Evolutionary conservation across 2,888 invertebrate species (phyloP).

Genomic region (Drosophila helvetica): DNA sequence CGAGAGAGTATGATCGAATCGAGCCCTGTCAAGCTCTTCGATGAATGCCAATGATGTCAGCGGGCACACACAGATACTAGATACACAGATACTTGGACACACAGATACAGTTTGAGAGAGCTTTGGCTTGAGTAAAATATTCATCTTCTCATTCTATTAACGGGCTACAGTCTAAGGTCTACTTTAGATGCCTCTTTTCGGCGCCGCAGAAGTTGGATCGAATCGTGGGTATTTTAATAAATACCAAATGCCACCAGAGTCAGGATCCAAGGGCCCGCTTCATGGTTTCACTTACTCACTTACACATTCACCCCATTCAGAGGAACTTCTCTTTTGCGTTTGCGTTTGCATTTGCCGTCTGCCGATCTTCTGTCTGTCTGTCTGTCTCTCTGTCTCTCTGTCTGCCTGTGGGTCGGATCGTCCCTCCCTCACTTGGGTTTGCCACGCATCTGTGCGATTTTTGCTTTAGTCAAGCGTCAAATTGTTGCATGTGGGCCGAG

Average conservation of each 20-base stretch:
- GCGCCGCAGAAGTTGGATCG: not conserved
- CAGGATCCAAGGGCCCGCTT: slow-evolving; percentile 27
- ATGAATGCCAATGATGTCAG: slow-evolving; percentile 67
- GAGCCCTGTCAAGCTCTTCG: slow-evolving; percentile 24
- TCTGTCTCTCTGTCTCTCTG: not conserved
- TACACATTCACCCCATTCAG: not conserved
- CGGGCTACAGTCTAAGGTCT: too few species aligned
- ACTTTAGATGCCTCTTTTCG: not conserved
- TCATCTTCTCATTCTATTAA: too few species aligned
- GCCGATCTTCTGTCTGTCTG: slow-evolving; percentile 19
- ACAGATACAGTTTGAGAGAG: not conserved
- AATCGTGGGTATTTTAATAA: slow-evolving; percentile 10
- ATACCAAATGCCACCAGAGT: slow-evolving; percentile 17
- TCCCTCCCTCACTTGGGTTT: slow-evolving; percentile 41
- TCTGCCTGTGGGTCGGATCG: not conserved
- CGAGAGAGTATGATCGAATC: slow-evolving; percentile 52
- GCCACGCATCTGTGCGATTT: slow-evolving; percentile 71
- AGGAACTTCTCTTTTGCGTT: not conserved
- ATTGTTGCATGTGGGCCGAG: slow-evolving; percentile 71
- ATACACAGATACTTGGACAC: slow-evolving; percentile 7
- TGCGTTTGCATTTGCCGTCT: not conserved
- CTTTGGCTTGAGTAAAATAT: too few species aligned
- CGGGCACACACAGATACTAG: slow-evolving; percentile 11
- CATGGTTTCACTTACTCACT: slow-evolving; percentile 19
- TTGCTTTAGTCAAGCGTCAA: slow-evolving; percentile 67